These are phyloP conservation scores for Phataginus tetradactyla DNA, from an alignment of 2,797 vertebrate species.

Conservation along the genomic window DNA sequence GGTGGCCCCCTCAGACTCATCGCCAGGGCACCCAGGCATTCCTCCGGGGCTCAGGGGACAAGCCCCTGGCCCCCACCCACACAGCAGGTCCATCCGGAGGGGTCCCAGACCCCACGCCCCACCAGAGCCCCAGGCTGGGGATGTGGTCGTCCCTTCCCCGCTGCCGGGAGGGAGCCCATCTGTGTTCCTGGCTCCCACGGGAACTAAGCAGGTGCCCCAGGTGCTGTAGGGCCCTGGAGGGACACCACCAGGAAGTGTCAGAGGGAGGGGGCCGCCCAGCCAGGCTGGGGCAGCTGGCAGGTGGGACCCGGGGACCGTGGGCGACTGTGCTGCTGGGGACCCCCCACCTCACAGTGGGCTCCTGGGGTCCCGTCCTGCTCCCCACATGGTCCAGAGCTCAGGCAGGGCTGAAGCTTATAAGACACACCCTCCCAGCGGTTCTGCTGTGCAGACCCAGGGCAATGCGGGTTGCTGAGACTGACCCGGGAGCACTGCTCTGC, in stretches of 20 bases:
- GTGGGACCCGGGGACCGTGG: too few relatives aligned
- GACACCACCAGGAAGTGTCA: background rate
- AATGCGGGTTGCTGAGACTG: too few relatives aligned
- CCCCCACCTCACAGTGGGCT: background rate
- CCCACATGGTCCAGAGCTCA: too few relatives aligned
- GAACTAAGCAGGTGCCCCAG: background rate
- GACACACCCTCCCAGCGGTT: background rate
- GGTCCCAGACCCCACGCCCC: too few relatives aligned
- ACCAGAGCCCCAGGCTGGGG: background rate
- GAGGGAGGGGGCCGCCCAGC: background rate
- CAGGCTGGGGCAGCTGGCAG: background rate
- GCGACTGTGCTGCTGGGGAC: background rate
- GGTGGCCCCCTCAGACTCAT: too few relatives aligned
- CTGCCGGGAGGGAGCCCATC: background rate
- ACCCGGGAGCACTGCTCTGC: background rate
- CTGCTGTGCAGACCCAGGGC: background rate
- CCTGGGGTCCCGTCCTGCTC: too few relatives aligned
- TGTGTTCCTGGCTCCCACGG: background rate
- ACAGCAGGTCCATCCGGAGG: rapidly evolving
- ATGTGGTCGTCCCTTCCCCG: background rate
- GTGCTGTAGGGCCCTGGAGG: background rate
- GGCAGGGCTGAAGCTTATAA: background rate
- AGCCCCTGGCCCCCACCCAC: background rate
- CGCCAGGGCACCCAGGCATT: background rate
- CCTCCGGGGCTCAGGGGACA: background rate